Percentiles rank a stretch among this genome's conserved stretches.
Evolutionary conservation across 2,888 invertebrate species (phyloP).

Genomic region (Leptinotarsa haldemani): DNA sequence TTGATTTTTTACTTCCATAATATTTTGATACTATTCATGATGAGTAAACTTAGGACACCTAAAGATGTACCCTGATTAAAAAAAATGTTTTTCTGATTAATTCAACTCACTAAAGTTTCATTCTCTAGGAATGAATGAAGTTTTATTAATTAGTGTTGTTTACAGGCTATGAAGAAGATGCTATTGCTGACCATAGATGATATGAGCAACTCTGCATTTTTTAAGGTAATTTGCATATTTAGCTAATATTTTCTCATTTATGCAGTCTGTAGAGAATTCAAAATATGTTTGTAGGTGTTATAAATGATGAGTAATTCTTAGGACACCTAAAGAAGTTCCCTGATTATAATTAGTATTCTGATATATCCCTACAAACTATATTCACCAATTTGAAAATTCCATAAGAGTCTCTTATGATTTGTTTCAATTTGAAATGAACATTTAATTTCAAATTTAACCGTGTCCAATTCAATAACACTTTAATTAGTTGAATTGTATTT

Average conservation of each 20-base stretch:
- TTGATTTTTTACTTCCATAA: no score
- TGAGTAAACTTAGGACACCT: conserved; percentile 43
- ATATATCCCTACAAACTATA: conserved; percentile 8
- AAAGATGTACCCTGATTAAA: conserved; percentile 42
- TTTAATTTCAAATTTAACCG: no score
- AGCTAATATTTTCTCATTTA: no score
- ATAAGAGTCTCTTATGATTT: no score
- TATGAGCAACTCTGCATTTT: no score
- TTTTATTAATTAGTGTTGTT: background rate
- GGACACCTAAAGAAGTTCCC: conserved; percentile 36
- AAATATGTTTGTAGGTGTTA: conserved; percentile 16
- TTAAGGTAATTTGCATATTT: no score
- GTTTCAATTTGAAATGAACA: no score
- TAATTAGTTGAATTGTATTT: no score
- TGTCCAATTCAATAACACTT: no score
- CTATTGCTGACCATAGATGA: background rate
- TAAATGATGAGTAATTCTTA: conserved; percentile 41
- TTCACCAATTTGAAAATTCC: background rate
- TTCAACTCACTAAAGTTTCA: background rate
- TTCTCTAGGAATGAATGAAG: no score
- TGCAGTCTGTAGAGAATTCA: background rate
- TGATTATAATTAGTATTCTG: conserved; percentile 36
- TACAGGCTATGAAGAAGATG: background rate
- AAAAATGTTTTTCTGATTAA: background rate
- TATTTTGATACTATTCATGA: conserved; percentile 6